Conservation (phyloP, 2,797 vertebrate species). For the Selene dorsalis region DNA sequence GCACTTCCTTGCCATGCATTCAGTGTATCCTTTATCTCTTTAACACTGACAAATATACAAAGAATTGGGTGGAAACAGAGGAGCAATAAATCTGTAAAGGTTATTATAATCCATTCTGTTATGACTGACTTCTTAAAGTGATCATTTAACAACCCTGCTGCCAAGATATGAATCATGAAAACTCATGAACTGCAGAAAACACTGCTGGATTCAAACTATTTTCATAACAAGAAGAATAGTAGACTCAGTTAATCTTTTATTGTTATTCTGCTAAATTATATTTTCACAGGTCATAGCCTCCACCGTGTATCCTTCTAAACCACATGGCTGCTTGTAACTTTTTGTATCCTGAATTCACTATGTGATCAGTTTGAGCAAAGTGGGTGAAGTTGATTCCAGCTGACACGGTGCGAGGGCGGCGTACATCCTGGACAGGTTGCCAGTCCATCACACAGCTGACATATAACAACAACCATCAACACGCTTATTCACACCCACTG, state of each 20-base stretch:
- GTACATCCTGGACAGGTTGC: too few relatives aligned
- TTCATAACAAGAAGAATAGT: neutral
- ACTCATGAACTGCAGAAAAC: neutral
- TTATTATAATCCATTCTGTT: conserved; percentile 23
- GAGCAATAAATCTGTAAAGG: conserved; percentile 3
- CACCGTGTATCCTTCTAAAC: neutral
- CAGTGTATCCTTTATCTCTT: conserved; percentile 46
- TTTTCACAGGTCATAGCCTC: neutral
- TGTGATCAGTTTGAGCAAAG: neutral
- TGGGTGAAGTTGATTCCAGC: too few relatives aligned
- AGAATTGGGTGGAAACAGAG: conserved; percentile 7
- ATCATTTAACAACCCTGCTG: neutral
- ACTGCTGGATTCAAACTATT: neutral
- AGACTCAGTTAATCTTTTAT: neutral
- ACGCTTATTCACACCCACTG: too few relatives aligned
- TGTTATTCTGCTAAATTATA: neutral
- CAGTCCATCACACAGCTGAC: too few relatives aligned
- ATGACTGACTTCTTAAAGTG: neutral
- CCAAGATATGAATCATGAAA: conserved; percentile 4
- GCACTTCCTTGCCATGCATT: conserved; percentile 29
- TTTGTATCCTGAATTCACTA: neutral
- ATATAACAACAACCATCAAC: too few relatives aligned
- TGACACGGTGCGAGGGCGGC: too few relatives aligned
- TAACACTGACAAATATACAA: conserved; percentile 11
- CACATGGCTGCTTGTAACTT: neutral